phyloP scores from a whole-genome alignment of 2,888 invertebrate genomes.

The Hipparchia sbordonii region DNA sequence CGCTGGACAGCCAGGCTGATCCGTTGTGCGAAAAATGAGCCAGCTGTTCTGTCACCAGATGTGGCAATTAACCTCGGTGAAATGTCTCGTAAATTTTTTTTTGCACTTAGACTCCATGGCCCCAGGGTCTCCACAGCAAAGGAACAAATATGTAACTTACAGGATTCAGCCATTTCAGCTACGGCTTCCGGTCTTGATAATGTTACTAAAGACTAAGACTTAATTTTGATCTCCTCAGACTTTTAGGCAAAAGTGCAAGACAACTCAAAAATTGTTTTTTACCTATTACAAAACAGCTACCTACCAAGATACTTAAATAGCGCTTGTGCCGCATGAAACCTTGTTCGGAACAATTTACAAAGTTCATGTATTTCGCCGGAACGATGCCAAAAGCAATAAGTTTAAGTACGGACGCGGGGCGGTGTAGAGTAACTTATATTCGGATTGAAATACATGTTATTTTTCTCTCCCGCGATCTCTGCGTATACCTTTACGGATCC shows the following conservation, averaged over 20 bases:
- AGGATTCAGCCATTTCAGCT: too few relatives aligned
- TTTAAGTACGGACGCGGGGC: slow-evolving; percentile 32
- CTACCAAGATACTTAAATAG: slow-evolving; percentile 27
- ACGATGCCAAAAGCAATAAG: slow-evolving; percentile 40
- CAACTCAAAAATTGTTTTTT: background rate
- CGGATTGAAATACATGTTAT: slow-evolving; percentile 18
- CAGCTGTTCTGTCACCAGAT: too few relatives aligned
- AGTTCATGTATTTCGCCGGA: slow-evolving; percentile 39
- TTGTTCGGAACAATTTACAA: slow-evolving; percentile 39
- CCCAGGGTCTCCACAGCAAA: too few relatives aligned
- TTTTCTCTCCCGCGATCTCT: background rate
- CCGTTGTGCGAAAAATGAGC: too few relatives aligned
- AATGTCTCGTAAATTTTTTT: too few relatives aligned
- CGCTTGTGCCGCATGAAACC: slow-evolving; percentile 29
- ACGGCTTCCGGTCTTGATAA: too few relatives aligned
- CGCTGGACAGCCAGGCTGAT: too few relatives aligned
- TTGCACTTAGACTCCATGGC: too few relatives aligned
- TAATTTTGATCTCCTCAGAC: too few relatives aligned
- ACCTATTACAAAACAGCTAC: slow-evolving; percentile 23
- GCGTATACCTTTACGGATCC: background rate
- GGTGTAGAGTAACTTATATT: slow-evolving; percentile 16
- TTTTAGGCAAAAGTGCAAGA: background rate
- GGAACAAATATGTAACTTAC: too few relatives aligned
- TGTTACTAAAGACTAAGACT: too few relatives aligned
- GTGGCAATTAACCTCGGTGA: too few relatives aligned